Evolutionary conservation across 2,888 invertebrate species (phyloP).

Genomic region (Caenorhabditis imperialis): DNA sequence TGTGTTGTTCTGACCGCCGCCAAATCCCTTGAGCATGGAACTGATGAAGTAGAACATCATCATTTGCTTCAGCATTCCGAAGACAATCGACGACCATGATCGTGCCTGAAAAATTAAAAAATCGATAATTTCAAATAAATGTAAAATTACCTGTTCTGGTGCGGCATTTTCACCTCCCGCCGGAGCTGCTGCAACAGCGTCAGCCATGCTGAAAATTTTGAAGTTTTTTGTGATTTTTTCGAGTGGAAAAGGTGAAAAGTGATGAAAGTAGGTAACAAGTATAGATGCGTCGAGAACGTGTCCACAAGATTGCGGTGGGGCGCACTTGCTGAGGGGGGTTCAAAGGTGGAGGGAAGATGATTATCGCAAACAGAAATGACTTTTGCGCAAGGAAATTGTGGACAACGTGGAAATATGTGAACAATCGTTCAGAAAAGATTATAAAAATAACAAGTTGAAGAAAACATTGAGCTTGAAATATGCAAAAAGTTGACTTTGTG

Average conservation of each 20-base stretch:
- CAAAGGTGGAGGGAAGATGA: too few species aligned
- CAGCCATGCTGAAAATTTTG: constrained; percentile 56
- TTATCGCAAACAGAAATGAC: too few species aligned
- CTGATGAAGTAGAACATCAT: constrained; percentile 77
- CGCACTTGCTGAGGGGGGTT: too few species aligned
- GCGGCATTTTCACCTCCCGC: constrained; percentile 47
- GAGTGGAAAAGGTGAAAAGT: constrained; percentile 12
- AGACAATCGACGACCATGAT: constrained; percentile 77
- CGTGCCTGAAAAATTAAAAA: constrained; percentile 23
- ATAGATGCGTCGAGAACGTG: constrained; percentile 15
- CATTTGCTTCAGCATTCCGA: constrained; percentile 79
- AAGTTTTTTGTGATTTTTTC: too few species aligned
- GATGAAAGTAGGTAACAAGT: constrained; percentile 28
- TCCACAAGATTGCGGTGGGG: background rate
- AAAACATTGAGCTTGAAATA: too few species aligned
- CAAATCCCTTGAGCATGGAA: constrained; percentile 75
- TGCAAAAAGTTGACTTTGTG: too few species aligned
- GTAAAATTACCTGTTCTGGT: constrained; percentile 29
- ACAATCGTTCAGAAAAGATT: too few species aligned
- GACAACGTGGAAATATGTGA: too few species aligned
- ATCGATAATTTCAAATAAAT: background rate
- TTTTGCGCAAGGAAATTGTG: too few species aligned
- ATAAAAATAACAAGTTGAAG: too few species aligned
- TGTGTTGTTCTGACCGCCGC: constrained; percentile 33
- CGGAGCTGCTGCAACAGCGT: constrained; percentile 53